phyloP scores from a whole-genome alignment of 2,113 vertebrate species.

The Actenoides lindsayi region DNA sequence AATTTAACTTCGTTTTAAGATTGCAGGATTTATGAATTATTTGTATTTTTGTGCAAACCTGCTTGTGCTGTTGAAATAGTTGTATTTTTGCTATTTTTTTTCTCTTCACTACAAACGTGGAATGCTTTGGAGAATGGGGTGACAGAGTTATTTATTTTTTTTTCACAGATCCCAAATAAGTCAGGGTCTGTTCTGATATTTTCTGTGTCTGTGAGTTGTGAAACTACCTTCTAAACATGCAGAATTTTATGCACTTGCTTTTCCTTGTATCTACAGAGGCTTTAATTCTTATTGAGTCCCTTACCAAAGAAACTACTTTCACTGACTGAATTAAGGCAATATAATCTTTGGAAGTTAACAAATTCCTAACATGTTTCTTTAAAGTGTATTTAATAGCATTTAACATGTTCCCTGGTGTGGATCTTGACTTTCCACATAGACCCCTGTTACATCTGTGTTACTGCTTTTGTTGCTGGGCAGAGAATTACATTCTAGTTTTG shows the following conservation, averaged over 20 bases:
- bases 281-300: background rate
- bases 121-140: constrained; percentile 85
- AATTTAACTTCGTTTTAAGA: background rate
- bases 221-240: background rate
- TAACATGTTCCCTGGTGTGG: background rate
- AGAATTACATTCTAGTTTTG: background rate
- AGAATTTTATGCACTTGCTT: background rate
- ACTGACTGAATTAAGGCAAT: background rate
- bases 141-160: constrained; percentile 75
- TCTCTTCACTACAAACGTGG: constrained; percentile 72
- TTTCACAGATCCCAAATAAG: constrained; percentile 86
- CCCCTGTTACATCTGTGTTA: background rate
- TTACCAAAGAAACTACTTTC: background rate
- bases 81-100: constrained; percentile 11
- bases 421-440: background rate
- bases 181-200: constrained; percentile 55
- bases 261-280: background rate
- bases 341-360: background rate
- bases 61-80: background rate
- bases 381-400: background rate
- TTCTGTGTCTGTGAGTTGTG: background rate
- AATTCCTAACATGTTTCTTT: background rate
- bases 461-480: background rate
- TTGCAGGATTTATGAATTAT: background rate
- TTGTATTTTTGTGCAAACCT: background rate